Base-by-base conservation (phyloP, 1,140 invertebrate species). In the Aphelinus certus region DNA sequence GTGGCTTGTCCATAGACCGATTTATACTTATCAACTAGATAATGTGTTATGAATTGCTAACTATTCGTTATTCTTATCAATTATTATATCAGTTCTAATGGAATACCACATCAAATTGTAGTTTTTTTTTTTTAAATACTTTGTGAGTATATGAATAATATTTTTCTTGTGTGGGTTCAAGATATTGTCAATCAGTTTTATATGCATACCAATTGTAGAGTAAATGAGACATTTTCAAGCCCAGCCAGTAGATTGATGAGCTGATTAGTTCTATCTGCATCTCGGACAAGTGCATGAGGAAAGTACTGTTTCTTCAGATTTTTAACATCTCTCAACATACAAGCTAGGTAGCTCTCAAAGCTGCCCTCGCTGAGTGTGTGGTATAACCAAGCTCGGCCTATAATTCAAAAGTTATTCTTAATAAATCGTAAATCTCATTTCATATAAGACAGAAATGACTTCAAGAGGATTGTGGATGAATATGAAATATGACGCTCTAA, bases 311-410 rank as follows among this genome's bases (percentile, higher is more conserved):
- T 87, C 47, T 86, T 85, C 53, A 89, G 80, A 10, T 81, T 84
- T 55, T 82, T 83, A 1, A 78, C 77, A 69, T 88, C 87, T 43
- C 85, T 79, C 68, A 86, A 60, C 67, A 89, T 82, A 78, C 87
- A 88, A n/a, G 85, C 86, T 67, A 89, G 77, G 72, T 89, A 88
- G 72, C 88, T 88, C 76, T 88, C 87, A 63, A 89, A 87, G 62
- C 86, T 88, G 56, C 87, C 88, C 78, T 89, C 88, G 56, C 86
- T 89, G 51, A 89, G 70, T 48, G 88, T 88, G 48, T 88, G 86
- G 77, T 88, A 88, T 5, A 89, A 79, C 88, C 88, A 89, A 69
- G 88, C 87, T 76, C 87, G 81, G 71, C 88, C 88, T 89, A 71
- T n/a, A 83, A 79, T 42, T 65, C 69, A 48, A 56, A 53, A 3